Base-by-base conservation (phyloP, 2,888 invertebrate species). In the Strigamia crassipes region DNA sequence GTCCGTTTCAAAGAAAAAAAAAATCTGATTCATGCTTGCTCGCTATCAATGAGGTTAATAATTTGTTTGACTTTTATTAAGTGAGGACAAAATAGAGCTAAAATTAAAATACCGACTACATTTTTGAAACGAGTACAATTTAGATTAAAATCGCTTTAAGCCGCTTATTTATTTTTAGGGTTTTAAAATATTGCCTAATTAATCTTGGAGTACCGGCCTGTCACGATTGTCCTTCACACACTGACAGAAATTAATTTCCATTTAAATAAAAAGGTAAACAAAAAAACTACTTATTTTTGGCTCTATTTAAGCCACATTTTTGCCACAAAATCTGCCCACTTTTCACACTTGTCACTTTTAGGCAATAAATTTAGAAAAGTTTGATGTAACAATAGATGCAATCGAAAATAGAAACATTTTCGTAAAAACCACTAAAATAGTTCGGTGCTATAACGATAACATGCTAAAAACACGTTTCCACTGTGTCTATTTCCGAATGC, bases 401-500 rank as follows among this genome's bases (percentile, higher is more conserved):
- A 38, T 38, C 38, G 38, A 38, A 38, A 38, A 38, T 38, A 38
- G 38, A 38, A 38, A 38, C 9, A 10, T 38, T 38, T 38, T 38
- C 38, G 38, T 10, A 38, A 38, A 38, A 38, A 38, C 38, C 38
- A 4, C 38, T 2, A 38, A 10, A 38, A 38, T 38, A 38, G 38
- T 38, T 38, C 38, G 6, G 38, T 38, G 38, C 38, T 38, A 38
- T 38, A 83, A 56, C 85, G 83, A 73, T 82, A 23, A 83, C 80
- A 31, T 82, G 79, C 21, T 82, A 82, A 10, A 83, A 77, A 31
- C 83, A 82, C n/a, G 83, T 38, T 23, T 77, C 84, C 27, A 42
- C 80, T 51, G 83, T 81, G 23, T 79, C 83, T 1, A 85, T 83
- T 10, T 82, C 85, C 85, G 0, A 86, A 82, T 1, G 82, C 83